Evolutionary conservation across 2,113 vertebrate genomes (phyloP).

Genomic region (Eudyptes chrysolophus): DNA sequence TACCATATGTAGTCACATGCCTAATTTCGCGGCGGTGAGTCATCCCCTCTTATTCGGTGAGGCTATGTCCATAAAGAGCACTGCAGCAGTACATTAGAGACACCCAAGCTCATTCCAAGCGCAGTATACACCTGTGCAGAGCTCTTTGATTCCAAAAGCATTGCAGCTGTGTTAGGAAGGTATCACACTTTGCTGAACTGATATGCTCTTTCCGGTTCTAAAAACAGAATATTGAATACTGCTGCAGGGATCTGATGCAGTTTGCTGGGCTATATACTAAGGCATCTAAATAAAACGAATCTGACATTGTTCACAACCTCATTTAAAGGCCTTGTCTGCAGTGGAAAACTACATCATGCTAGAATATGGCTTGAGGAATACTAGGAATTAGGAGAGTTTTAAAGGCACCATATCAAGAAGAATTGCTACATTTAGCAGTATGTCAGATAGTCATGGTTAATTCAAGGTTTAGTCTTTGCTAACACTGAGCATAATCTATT

Average conservation of each 20-base stretch:
- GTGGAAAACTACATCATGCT: not conserved
- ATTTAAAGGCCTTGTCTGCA: not conserved
- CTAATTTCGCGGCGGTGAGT: not conserved
- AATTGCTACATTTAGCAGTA: not conserved
- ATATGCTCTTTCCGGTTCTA: not conserved
- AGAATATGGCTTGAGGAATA: not conserved
- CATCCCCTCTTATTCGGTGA: not conserved
- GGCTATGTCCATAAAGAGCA: not conserved
- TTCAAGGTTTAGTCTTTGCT: not conserved
- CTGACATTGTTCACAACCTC: not conserved
- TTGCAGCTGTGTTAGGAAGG: not conserved
- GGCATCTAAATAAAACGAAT: not conserved
- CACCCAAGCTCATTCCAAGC: not conserved
- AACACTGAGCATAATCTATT: not conserved
- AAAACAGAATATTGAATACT: not conserved
- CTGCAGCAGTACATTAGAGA: not conserved
- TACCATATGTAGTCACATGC: not conserved
- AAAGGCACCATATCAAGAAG: not conserved
- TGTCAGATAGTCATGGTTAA: not conserved
- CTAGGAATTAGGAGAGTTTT: not conserved
- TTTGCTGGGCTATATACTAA: not conserved
- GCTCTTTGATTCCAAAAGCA: not conserved
- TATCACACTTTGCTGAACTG: not conserved
- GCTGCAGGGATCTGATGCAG: not conserved
- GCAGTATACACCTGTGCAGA: not conserved